phyloP scores from a whole-genome alignment of 2,888 invertebrate genomes.

The Ernsta delagoae region DNA sequence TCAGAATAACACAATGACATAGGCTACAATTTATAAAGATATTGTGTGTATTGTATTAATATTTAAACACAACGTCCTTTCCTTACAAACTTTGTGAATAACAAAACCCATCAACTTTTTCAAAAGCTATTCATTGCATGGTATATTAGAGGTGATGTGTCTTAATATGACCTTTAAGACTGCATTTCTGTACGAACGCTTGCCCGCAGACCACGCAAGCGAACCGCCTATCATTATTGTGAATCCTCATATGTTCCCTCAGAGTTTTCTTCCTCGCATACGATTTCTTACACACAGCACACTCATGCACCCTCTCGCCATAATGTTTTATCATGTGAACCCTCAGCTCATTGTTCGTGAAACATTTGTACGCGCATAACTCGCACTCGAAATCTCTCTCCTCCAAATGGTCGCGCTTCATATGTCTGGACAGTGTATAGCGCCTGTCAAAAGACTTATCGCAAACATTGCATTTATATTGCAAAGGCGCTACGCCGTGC shows the following conservation, averaged over 20 bases:
- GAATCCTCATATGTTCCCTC: constrained; percentile 71
- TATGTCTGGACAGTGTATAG: constrained; percentile 64
- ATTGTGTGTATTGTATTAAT: too few species aligned
- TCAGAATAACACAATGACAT: too few species aligned
- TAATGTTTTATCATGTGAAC: constrained; percentile 70
- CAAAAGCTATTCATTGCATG: constrained; percentile 37
- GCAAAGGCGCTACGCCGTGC: constrained; percentile 62
- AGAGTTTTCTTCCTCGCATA: constrained; percentile 71
- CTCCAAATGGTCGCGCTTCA: constrained; percentile 70
- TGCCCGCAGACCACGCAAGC: constrained; percentile 68
- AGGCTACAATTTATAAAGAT: too few species aligned
- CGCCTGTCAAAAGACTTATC: constrained; percentile 52
- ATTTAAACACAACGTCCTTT: too few species aligned
- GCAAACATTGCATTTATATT: constrained; percentile 69
- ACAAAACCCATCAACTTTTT: too few species aligned
- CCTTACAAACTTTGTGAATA: too few species aligned
- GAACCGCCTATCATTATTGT: constrained; percentile 70
- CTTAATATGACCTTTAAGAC: constrained; percentile 71
- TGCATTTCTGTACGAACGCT: constrained; percentile 73
- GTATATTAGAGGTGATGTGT: constrained; percentile 59
- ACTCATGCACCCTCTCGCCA: constrained; percentile 63
- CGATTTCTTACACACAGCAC: constrained; percentile 69
- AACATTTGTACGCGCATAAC: constrained; percentile 63
- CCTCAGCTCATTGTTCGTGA: constrained; percentile 63
- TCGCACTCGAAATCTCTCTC: constrained; percentile 63